A percentile compares a stretch with the other conserved stretches of the same genome.
Conservation (phyloP, 2,797 vertebrate genomes). For the Argentina silus region DNA sequence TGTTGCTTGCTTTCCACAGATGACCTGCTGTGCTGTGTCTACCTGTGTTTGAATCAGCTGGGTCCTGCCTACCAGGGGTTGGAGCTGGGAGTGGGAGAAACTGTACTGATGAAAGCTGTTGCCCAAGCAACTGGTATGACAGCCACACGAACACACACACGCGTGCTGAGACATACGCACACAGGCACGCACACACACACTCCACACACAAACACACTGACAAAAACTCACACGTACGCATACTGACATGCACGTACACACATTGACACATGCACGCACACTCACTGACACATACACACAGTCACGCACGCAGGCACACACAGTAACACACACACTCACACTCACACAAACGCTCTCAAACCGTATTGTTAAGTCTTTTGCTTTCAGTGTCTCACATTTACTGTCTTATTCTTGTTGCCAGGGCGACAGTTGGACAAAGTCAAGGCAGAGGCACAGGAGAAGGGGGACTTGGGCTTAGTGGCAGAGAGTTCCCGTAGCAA, state of each 20-base stretch:
- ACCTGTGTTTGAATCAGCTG: constrained; percentile 89
- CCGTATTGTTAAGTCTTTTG: constrained; percentile 34
- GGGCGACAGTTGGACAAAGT: constrained; percentile 90
- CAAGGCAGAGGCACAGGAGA: constrained; percentile 87
- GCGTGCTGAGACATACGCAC: background rate
- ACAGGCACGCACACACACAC: background rate
- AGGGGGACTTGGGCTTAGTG: constrained; percentile 88
- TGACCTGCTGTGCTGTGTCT: constrained; percentile 87
- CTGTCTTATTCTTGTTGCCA: constrained; percentile 65
- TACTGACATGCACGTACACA: background rate
- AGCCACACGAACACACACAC: background rate
- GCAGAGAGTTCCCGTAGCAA: constrained; percentile 91
- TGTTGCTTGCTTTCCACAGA: constrained; percentile 52
- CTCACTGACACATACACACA: background rate
- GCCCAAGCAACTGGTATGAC: constrained; percentile 78
- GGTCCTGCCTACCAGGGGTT: constrained; percentile 89
- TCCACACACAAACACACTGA: background rate
- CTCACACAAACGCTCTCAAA: background rate
- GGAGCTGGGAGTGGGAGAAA: constrained; percentile 89
- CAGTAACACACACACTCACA: background rate
- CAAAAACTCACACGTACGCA: background rate
- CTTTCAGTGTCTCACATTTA: constrained; percentile 41
- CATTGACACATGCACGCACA: background rate
- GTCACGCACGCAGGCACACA: background rate
- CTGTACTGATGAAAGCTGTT: constrained; percentile 89